Base-by-base conservation (phyloP, 2,888 invertebrate species). In the Himalopsyche japonica region DNA sequence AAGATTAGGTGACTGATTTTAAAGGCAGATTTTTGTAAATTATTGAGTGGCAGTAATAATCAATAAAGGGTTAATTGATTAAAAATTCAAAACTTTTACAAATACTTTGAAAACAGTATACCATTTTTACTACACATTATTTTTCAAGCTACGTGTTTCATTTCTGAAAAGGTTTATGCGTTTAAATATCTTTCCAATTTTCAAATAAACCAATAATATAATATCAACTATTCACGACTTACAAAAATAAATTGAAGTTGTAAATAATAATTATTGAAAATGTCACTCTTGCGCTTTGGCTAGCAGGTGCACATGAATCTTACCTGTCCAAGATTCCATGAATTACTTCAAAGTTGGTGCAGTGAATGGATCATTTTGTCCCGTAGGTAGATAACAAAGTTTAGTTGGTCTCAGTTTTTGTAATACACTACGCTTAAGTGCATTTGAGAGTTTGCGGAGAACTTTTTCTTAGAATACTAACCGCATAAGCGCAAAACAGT, bases 351-450 rank as follows among this genome's bases (percentile, higher is more conserved):
- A 83, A 82, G 82, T 84, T 82, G 84, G 84, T 84, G 80, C 83
- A 85, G 79, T 85, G 84, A 86, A 86, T 84, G 86, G 87, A 86
- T 87, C 86, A 87, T 86, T 87, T 87, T 87, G 87, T 87, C 82
- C 80, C 86, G 30, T 81, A 86, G 82, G 24, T 84, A 86, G 83
- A 82, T 83, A 80, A 82, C 85, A 84, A 87, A 87, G 84, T 86
- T 80, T 70, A 85, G 82, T 84, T 84, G 77, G 81, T 70, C 82
- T 79, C 82, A 77, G 78, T 78, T 83, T 86, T 86, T 85, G 82
- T 82, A 77, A 82, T 85, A 82, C 84, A 83, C 85, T 83, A 76
- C 82, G 83, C 84, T 85, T 84, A 86, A 87, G 86, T 87, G 86
- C 86, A 87, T 87, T 84, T 77, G 80, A 82, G 84, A 86, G 79